Percentiles rank a stretch among this genome's conserved stretches.
Conservation (phyloP, 2,888 invertebrate species). For the Dione juno region DNA sequence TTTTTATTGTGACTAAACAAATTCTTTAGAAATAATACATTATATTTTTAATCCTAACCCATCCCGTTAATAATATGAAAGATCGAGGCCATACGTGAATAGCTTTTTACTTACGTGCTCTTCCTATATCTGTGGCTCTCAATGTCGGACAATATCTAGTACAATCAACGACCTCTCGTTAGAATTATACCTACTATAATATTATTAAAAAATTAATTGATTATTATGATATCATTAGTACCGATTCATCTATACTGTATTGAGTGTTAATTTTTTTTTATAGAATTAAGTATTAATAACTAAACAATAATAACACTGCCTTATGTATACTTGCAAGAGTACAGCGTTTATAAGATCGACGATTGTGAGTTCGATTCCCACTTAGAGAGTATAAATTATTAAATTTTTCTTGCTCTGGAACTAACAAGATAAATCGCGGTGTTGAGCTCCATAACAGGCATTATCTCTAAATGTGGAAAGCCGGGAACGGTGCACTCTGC, state of each 20-base stretch:
- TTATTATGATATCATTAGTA: constrained; percentile 52
- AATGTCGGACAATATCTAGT: constrained; percentile 57
- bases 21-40: constrained; percentile 35
- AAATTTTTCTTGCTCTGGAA: too few relatives aligned
- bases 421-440: too few relatives aligned
- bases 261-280: constrained; percentile 2
- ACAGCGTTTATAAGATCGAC: too few relatives aligned
- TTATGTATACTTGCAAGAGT: not conserved
- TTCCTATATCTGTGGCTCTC: constrained; percentile 55
- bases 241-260: constrained; percentile 34
- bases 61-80: constrained; percentile 39
- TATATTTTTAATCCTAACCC: constrained; percentile 34
- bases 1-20: constrained; percentile 28
- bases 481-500: too few relatives aligned
- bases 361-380: too few relatives aligned
- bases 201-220: constrained; percentile 61
- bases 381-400: too few relatives aligned
- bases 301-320: not conserved
- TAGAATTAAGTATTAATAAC: not conserved
- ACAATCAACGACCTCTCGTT: constrained; percentile 67
- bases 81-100: constrained; percentile 55
- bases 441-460: too few relatives aligned
- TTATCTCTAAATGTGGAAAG: too few relatives aligned
- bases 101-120: constrained; percentile 48
- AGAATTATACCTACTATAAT: constrained; percentile 54